Conservation (phyloP, 2,888 invertebrate genomes). For the Machimus atricapillus region DNA sequence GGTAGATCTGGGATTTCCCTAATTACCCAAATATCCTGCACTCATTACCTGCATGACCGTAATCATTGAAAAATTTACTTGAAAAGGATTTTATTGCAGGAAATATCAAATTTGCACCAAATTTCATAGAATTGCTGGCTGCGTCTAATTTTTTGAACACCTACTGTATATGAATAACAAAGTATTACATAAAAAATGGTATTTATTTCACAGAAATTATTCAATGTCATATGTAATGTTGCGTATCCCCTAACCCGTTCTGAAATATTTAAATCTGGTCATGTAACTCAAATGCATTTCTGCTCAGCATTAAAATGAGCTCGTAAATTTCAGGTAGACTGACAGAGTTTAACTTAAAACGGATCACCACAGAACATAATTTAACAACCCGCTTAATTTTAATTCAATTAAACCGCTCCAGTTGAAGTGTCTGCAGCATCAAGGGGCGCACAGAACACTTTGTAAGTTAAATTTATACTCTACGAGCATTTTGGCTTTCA, state of each 20-base stretch:
- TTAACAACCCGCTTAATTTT: conserved; percentile 11
- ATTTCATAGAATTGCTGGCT: too few relatives aligned
- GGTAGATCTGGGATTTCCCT: too few relatives aligned
- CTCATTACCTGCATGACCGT: too few relatives aligned
- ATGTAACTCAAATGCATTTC: background rate
- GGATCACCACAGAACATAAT: background rate
- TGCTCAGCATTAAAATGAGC: background rate
- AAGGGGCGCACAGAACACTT: background rate
- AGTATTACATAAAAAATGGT: background rate
- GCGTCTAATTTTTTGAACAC: too few relatives aligned
- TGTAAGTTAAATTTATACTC: background rate
- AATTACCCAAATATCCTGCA: too few relatives aligned
- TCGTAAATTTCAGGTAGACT: background rate
- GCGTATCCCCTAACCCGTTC: background rate
- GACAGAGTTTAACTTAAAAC: background rate
- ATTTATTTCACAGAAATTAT: background rate
- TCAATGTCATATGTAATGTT: background rate
- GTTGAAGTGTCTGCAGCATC: background rate
- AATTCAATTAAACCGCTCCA: conserved; percentile 3
- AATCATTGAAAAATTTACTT: too few relatives aligned
- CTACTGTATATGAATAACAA: background rate
- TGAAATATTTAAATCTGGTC: background rate
- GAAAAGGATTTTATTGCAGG: too few relatives aligned
- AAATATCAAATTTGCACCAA: too few relatives aligned
- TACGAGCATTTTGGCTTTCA: background rate